These are phyloP conservation scores for Chironex yamaguchii DNA, from an alignment of 30 jellyfish, hydroid and myxozoan species.

Conservation along the genomic window DNA sequence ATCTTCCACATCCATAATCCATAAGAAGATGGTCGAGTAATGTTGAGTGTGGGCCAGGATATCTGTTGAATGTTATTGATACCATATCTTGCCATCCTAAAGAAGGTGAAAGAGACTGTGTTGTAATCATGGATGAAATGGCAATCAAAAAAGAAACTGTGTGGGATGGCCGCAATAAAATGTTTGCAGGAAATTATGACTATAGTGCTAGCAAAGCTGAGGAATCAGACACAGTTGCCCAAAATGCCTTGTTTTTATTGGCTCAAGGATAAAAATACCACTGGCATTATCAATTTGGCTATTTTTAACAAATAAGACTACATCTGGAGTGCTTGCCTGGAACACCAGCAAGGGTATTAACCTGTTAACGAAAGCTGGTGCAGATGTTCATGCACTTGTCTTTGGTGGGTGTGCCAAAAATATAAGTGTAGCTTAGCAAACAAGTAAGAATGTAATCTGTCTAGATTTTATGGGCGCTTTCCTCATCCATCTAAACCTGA, in stretches of 20 bases:
- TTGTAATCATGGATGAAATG: constrained; percentile 57
- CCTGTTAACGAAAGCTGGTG: too few relatives aligned
- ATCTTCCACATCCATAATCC: constrained; percentile 51
- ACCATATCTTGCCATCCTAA: background rate
- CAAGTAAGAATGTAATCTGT: too few relatives aligned
- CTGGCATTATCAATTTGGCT: constrained; percentile 47
- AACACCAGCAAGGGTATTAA: too few relatives aligned
- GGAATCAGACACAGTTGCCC: constrained; percentile 22
- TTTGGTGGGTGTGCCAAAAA: too few relatives aligned
- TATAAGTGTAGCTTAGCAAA: too few relatives aligned
- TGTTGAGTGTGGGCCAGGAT: constrained; percentile 64
- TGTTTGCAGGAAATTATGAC: constrained; percentile 42
- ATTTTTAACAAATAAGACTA: constrained; percentile 11
- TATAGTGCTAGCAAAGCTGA: constrained; percentile 30
- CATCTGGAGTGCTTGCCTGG: background rate
- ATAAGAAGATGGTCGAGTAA: constrained; percentile 42
- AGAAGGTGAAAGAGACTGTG: background rate
- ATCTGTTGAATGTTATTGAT: too few relatives aligned
- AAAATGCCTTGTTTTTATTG: constrained; percentile 37
- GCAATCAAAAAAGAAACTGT: constrained; percentile 5
- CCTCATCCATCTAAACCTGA: too few relatives aligned
- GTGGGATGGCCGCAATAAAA: constrained; percentile 42
- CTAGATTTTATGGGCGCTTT: too few relatives aligned
- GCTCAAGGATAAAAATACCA: constrained; percentile 27
- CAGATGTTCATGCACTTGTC: too few relatives aligned